phyloP scores from a whole-genome alignment of 1,140 invertebrate species.

The Pseudomyrmex gracilis region DNA sequence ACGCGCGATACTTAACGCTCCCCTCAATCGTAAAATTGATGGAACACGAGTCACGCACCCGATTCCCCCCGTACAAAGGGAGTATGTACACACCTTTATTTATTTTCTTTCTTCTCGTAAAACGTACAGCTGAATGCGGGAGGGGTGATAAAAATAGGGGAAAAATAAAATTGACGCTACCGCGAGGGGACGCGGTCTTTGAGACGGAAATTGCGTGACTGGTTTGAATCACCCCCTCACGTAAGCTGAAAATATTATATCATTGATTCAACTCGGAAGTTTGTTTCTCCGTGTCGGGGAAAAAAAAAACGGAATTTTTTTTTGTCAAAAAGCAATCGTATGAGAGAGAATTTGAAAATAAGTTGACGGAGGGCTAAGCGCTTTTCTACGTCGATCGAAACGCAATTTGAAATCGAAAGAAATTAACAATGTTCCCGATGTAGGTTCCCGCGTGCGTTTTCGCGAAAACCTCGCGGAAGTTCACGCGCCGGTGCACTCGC shows the following conservation, averaged over 20 bases:
- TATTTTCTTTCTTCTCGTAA: not conserved
- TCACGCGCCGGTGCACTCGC: not conserved
- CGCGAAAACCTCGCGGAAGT: constrained; percentile 41
- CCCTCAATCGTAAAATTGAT: constrained; percentile 49
- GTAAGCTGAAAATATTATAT: no score
- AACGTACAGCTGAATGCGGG: not conserved
- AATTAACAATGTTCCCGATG: no score
- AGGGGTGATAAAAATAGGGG: not conserved
- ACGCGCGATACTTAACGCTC: constrained; percentile 43
- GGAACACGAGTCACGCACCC: constrained; percentile 33
- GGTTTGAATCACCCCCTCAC: no score
- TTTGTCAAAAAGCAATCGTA: no score
- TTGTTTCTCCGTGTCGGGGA: no score
- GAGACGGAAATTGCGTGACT: not conserved
- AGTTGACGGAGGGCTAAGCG: no score
- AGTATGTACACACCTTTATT: constrained; percentile 20
- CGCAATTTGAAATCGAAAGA: no score
- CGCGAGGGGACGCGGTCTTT: not conserved
- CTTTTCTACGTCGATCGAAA: no score
- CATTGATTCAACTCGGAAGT: no score
- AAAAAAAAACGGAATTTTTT: no score
- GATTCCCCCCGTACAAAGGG: not conserved
- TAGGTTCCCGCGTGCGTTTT: no score
- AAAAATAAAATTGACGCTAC: not conserved
- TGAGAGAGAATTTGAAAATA: no score